phyloP scores from a whole-genome alignment of 2,888 invertebrate genomes.

The Ochlodes sylvanus region DNA sequence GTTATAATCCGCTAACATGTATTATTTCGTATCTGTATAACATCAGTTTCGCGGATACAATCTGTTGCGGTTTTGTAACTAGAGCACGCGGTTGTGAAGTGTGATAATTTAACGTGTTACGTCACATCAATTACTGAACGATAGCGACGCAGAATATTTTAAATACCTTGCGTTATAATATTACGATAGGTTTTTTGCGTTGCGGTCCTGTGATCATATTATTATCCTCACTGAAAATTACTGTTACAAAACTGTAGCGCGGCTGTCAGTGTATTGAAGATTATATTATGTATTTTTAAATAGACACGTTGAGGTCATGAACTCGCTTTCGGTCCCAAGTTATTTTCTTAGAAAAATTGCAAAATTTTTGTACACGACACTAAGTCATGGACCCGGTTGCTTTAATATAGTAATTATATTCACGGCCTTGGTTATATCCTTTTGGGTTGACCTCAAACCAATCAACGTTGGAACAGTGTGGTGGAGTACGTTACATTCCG shows the following conservation, averaged over 20 bases:
- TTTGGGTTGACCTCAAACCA: too few species aligned
- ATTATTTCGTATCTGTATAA: slow-evolving; percentile 31
- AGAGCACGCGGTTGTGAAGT: slow-evolving; percentile 35
- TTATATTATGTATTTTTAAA: too few species aligned
- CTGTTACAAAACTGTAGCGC: background rate
- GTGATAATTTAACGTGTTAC: slow-evolving; percentile 29
- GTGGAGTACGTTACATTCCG: too few species aligned
- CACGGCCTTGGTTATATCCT: too few species aligned
- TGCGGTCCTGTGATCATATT: background rate
- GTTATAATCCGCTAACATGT: slow-evolving; percentile 23
- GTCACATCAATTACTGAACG: slow-evolving; percentile 26
- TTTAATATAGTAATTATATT: too few species aligned
- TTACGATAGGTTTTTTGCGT: background rate
- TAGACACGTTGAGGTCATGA: too few species aligned
- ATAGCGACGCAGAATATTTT: slow-evolving; percentile 25
- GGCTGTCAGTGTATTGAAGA: too few species aligned
- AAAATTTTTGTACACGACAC: too few species aligned
- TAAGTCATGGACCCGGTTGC: too few species aligned
- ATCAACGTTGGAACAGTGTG: too few species aligned
- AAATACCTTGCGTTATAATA: slow-evolving; percentile 18
- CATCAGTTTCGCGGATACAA: slow-evolving; percentile 34
- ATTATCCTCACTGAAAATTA: background rate
- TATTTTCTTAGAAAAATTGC: too few species aligned
- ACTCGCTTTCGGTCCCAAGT: too few species aligned
- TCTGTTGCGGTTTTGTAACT: slow-evolving; percentile 39